phyloP scores from a whole-genome alignment of 2,888 invertebrate species.

The Eledone cirrhosa region DNA sequence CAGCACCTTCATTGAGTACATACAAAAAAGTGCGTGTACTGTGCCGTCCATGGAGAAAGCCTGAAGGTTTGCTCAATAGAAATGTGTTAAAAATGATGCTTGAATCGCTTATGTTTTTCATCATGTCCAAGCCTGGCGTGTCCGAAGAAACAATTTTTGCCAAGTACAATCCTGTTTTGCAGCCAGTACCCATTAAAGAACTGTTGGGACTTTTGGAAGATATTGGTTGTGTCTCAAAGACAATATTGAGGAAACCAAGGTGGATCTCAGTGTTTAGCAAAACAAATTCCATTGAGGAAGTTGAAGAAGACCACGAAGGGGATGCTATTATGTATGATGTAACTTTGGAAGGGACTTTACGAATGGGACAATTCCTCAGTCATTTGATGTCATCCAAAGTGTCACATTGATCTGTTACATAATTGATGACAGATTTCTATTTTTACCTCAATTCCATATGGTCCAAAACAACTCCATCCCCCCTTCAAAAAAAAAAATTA shows the following conservation, averaged over 20 bases:
- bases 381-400: slow-evolving; percentile 8
- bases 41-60: slow-evolving; percentile 77
- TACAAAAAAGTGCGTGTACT: slow-evolving; percentile 56
- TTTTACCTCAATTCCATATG: too few species aligned
- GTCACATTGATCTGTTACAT: too few species aligned
- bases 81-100: slow-evolving; percentile 77
- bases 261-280: slow-evolving; percentile 43
- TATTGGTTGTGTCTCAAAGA: slow-evolving; percentile 44
- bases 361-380: slow-evolving; percentile 40
- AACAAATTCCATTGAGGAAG: slow-evolving; percentile 20
- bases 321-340: slow-evolving; percentile 37
- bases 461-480: too few species aligned
- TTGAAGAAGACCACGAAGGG: slow-evolving; percentile 26
- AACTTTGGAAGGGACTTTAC: slow-evolving; percentile 36
- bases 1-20: slow-evolving; percentile 38
- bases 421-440: too few species aligned
- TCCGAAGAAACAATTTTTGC: slow-evolving; percentile 71
- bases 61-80: slow-evolving; percentile 78
- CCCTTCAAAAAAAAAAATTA: too few species aligned
- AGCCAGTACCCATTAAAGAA: slow-evolving; percentile 74
- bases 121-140: slow-evolving; percentile 74
- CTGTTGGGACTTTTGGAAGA: slow-evolving; percentile 70
- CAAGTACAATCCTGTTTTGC: slow-evolving; percentile 74
- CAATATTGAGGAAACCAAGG: slow-evolving; percentile 34
- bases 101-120: slow-evolving; percentile 74